Conservation (phyloP, 2,888 invertebrate species). For the Metacarcinus magister region DNA sequence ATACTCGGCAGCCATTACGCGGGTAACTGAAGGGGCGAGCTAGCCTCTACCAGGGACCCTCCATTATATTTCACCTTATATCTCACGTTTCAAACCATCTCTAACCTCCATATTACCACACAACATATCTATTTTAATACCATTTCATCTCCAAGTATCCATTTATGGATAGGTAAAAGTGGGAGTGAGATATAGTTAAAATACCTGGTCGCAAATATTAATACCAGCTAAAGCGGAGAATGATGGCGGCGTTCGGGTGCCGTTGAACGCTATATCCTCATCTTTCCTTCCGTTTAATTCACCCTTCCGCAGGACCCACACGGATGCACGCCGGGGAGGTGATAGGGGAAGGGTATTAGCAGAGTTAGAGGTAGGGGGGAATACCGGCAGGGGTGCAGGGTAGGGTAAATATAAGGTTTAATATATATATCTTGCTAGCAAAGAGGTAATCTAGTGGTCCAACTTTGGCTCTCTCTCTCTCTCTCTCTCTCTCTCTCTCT, state of each 20-base stretch:
- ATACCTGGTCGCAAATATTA: neutral
- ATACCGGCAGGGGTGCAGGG: neutral
- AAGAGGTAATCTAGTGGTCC: neutral
- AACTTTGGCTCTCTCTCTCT: neutral
- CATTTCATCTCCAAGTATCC: neutral
- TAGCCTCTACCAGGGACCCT: conserved; percentile 71
- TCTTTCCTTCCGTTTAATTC: neutral
- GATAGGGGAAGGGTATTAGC: neutral
- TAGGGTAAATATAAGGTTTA: neutral
- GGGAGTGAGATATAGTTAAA: neutral
- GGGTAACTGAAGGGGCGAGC: conserved; percentile 58
- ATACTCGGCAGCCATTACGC: conserved; percentile 77
- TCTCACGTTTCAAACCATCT: neutral
- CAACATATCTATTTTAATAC: neutral
- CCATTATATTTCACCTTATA: neutral
- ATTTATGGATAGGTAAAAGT: neutral
- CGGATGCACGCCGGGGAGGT: neutral
- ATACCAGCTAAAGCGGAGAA: neutral
- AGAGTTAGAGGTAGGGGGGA: neutral
- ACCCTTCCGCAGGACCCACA: neutral
- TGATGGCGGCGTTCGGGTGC: neutral
- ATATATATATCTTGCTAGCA: neutral
- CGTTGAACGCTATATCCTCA: neutral
- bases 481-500: conserved; percentile 31
- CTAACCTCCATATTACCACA: neutral